Evolutionary conservation across 2,113 vertebrate genomes (phyloP).

Genomic region (Tetraodon nigroviridis): DNA sequence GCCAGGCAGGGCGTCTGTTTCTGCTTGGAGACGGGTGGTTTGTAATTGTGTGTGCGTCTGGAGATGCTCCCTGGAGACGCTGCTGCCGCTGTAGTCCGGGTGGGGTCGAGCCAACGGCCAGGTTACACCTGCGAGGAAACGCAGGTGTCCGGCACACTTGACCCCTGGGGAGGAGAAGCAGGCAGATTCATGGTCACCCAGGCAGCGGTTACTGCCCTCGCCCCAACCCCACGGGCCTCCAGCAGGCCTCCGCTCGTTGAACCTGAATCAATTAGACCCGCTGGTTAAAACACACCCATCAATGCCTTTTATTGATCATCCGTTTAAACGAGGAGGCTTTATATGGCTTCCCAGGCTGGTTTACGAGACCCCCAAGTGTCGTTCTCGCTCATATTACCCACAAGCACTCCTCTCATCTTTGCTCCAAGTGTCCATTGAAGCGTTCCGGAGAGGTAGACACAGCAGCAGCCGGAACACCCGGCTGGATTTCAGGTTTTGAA

Average conservation of each 20-base stretch:
- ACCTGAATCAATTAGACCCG: constrained; percentile 17
- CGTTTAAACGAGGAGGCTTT: constrained; percentile 15
- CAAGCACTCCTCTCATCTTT: constrained; percentile 10
- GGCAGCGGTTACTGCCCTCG: not conserved
- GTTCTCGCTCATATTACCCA: constrained; percentile 15
- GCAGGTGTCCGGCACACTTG: not conserved
- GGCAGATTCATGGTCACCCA: not conserved
- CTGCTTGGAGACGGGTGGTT: not conserved
- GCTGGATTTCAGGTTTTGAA: too few species aligned
- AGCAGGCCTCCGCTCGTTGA: constrained; percentile 23
- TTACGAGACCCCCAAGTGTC: constrained; percentile 32
- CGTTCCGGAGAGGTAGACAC: not conserved
- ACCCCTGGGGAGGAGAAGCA: not conserved
- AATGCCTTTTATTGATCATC: constrained; percentile 46
- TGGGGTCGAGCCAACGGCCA: constrained; percentile 22
- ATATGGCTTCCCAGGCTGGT: constrained; percentile 5
- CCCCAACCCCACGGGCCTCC: not conserved
- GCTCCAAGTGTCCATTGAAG: constrained; percentile 6
- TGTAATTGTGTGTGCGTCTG: constrained; percentile 4
- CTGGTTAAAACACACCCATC: constrained; percentile 29
- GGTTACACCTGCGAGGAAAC: constrained; percentile 1
- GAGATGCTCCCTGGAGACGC: constrained; percentile 25
- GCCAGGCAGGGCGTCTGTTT: not conserved
- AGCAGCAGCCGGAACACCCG: too few species aligned
- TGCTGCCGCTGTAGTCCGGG: constrained; percentile 25